phyloP scores from a whole-genome alignment of 2,888 invertebrate genomes.

The Thecocarcelia acutangulata region DNA sequence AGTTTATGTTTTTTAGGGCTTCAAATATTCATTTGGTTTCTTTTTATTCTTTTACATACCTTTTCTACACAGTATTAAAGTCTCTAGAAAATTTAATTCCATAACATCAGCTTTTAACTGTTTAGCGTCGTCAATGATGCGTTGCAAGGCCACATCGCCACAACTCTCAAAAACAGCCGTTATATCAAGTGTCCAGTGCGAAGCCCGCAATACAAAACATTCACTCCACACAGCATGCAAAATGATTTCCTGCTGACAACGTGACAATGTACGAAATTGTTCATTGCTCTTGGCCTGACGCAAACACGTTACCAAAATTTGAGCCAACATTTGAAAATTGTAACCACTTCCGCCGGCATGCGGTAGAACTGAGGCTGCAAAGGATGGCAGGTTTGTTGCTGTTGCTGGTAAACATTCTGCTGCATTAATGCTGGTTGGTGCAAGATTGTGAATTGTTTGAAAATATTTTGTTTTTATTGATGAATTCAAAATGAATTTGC shows the following conservation, averaged over 20 bases:
- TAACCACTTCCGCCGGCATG: constrained; percentile 73
- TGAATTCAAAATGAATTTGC: constrained; percentile 15
- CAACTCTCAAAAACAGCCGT: constrained; percentile 78
- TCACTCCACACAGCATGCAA: constrained; percentile 84
- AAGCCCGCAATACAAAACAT: constrained; percentile 83
- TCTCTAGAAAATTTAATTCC: constrained; percentile 82
- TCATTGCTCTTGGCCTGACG: constrained; percentile 83
- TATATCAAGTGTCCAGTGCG: constrained; percentile 83
- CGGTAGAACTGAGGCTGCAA: constrained; percentile 6
- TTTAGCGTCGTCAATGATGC: constrained; percentile 80
- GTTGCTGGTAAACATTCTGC: neutral
- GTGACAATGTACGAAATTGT: constrained; percentile 82
- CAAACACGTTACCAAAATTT: constrained; percentile 84
- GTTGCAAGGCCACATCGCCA: constrained; percentile 77
- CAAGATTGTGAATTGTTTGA: constrained; percentile 24
- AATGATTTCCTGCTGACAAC: constrained; percentile 83
- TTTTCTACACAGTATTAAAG: constrained; percentile 82
- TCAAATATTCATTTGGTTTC: no score
- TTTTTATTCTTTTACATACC: constrained; percentile 75
- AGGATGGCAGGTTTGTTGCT: constrained; percentile 12
- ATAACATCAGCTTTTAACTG: constrained; percentile 81
- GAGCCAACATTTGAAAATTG: constrained; percentile 84
- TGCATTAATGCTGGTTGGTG: constrained; percentile 7
- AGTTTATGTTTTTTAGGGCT: no score
- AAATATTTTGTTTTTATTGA: constrained; percentile 41